A percentile compares a stretch with the other conserved stretches of the same genome.
Conservation (phyloP, 2,113 vertebrate species). For the Pardalotus punctatus region DNA sequence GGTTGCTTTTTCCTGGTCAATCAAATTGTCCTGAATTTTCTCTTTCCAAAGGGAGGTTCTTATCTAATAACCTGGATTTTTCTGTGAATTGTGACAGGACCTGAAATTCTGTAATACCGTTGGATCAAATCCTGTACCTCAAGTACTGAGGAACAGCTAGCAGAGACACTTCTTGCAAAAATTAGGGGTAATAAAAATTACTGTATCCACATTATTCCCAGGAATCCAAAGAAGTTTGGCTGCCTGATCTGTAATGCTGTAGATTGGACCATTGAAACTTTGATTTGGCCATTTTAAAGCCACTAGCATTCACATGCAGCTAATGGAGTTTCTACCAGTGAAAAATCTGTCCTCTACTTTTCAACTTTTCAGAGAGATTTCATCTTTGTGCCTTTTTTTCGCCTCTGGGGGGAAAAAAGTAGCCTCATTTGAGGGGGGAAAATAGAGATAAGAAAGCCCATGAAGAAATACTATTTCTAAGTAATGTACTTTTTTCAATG, state of each 20-base stretch:
- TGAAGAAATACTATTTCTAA: constrained; percentile 43
- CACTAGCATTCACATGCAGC: background rate
- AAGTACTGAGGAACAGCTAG: background rate
- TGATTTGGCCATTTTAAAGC: background rate
- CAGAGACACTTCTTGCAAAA: background rate
- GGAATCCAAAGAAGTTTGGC: background rate
- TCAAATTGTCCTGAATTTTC: background rate
- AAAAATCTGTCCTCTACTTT: background rate
- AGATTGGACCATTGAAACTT: background rate
- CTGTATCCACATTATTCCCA: fast-evolving
- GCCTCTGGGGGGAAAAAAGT: background rate
- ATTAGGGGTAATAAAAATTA: background rate
- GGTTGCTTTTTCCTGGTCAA: background rate
- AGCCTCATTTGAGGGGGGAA: background rate
- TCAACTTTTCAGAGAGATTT: constrained; percentile 32
- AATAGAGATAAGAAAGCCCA: constrained; percentile 38
- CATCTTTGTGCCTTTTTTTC: background rate
- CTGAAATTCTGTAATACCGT: background rate
- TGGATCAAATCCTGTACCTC: background rate
- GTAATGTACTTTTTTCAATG: constrained; percentile 52
- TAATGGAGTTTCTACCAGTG: background rate
- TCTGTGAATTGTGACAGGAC: background rate
- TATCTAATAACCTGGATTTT: background rate
- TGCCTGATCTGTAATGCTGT: background rate
- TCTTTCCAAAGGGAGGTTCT: background rate